These are phyloP conservation scores for Phrynocephalus versicolor DNA, from an alignment of 2,113 vertebrate species.

Conservation along the genomic window DNA sequence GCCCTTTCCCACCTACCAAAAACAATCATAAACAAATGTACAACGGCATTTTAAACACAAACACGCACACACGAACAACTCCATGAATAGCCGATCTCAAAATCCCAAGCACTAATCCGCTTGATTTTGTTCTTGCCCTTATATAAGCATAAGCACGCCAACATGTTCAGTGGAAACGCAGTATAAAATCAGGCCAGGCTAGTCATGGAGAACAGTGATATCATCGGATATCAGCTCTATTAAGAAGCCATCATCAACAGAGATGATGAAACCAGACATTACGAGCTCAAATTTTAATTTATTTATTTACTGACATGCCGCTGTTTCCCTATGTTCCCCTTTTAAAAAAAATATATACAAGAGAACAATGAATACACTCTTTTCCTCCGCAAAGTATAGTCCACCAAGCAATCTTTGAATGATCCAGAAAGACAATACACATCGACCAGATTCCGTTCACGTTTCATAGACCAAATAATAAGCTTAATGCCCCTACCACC, in stretches of 20 bases:
- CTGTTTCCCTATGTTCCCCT: neutral
- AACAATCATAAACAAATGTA: conserved; percentile 20
- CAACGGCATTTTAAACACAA: neutral
- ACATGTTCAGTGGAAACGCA: conserved; percentile 77
- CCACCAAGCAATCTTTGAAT: conserved; percentile 68
- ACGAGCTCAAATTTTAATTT: conserved; percentile 47
- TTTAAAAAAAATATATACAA: conserved; percentile 51
- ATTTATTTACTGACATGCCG: conserved; percentile 44
- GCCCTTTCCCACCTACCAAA: conserved; percentile 60
- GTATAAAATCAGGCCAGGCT: conserved; percentile 75
- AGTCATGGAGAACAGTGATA: conserved; percentile 64
- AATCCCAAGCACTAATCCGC: conserved; percentile 81
- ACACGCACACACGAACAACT: conserved; percentile 52
- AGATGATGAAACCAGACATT: conserved; percentile 54
- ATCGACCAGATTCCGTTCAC: conserved; percentile 9
- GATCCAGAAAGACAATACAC: conserved; percentile 73
- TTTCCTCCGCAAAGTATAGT: conserved; percentile 36
- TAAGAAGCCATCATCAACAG: conserved; percentile 58
- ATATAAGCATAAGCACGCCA: conserved; percentile 83
- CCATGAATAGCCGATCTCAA: conserved; percentile 80
- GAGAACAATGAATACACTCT: conserved; percentile 61
- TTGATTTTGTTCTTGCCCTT: conserved; percentile 78
- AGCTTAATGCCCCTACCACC: conserved; percentile 54
- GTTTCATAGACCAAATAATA: conserved; percentile 47
- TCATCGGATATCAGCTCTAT: conserved; percentile 63